Conservation (phyloP, 2,797 vertebrate genomes). For the Passerculus sandwichensis region DNA sequence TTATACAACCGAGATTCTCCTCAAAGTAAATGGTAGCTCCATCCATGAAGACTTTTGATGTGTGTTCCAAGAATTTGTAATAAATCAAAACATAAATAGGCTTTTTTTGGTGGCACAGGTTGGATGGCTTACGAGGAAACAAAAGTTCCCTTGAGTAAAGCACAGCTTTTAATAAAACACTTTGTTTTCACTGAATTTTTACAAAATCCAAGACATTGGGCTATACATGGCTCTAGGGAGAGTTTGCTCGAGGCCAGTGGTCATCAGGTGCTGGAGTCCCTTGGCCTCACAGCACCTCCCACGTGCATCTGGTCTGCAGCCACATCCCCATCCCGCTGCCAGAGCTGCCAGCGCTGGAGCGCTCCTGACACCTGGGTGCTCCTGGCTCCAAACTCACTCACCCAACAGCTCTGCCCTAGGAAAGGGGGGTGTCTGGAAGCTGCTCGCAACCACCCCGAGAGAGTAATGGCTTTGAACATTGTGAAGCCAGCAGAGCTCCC, state of each 20-base stretch:
- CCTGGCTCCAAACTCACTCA: not conserved
- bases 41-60: constrained; percentile 33
- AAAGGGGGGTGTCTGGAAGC: not conserved
- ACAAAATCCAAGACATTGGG: not conserved
- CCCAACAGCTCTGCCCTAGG: not conserved
- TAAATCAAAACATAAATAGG: constrained; percentile 5
- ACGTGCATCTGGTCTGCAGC: not conserved
- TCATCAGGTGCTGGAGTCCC: not conserved
- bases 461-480: not conserved
- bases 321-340: not conserved
- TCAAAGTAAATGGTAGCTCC: not conserved
- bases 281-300: not conserved
- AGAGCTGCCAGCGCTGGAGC: not conserved
- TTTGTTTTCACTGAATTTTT: not conserved
- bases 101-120: not conserved
- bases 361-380: not conserved
- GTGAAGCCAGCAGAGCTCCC: not conserved
- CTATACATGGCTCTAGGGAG: not conserved
- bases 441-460: not conserved
- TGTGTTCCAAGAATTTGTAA: constrained; percentile 46
- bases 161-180: not conserved
- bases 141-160: not conserved
- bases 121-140: constrained; percentile 10
- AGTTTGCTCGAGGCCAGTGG: not conserved
- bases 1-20: constrained; percentile 27